These are phyloP conservation scores for Setophaga petechia DNA, from an alignment of 2,113 vertebrate species.

Conservation along the genomic window DNA sequence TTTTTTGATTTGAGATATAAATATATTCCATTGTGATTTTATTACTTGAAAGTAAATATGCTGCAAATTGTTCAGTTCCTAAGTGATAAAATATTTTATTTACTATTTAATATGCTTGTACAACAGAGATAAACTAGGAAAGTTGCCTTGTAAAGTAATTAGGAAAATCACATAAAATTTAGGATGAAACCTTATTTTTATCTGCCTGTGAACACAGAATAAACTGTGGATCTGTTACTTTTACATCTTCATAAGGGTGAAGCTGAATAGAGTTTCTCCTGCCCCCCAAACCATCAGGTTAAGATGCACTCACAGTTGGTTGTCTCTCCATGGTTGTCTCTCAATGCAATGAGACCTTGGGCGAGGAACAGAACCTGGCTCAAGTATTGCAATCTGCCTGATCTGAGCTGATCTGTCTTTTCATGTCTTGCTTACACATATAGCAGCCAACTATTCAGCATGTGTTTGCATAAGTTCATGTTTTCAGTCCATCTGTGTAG, in stretches of 20 bases:
- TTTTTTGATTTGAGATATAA: neutral
- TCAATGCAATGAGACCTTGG: fast-evolving
- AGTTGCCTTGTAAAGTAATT: neutral
- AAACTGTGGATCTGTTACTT: neutral
- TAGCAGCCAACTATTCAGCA: neutral
- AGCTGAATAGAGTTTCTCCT: neutral
- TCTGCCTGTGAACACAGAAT: neutral
- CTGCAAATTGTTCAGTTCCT: neutral
- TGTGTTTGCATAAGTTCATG: neutral
- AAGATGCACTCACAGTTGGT: fast-evolving
- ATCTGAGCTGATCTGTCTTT: neutral
- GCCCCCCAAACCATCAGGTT: neutral
- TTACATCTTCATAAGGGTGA: neutral
- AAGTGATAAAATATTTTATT: neutral
- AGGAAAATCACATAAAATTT: neutral
- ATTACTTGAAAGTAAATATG: neutral
- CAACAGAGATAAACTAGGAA: neutral
- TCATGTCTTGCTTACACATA: neutral
- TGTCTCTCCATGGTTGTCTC: neutral
- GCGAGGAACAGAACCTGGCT: neutral
- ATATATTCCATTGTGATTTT: neutral
- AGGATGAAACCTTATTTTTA: neutral
- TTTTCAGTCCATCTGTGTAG: neutral
- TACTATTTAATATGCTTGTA: neutral
- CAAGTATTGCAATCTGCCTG: neutral